A percentile compares a stretch with the other conserved stretches of the same genome.
Evolutionary conservation across 2,113 vertebrate species (phyloP).

Genomic region (Nothocercus julius): DNA sequence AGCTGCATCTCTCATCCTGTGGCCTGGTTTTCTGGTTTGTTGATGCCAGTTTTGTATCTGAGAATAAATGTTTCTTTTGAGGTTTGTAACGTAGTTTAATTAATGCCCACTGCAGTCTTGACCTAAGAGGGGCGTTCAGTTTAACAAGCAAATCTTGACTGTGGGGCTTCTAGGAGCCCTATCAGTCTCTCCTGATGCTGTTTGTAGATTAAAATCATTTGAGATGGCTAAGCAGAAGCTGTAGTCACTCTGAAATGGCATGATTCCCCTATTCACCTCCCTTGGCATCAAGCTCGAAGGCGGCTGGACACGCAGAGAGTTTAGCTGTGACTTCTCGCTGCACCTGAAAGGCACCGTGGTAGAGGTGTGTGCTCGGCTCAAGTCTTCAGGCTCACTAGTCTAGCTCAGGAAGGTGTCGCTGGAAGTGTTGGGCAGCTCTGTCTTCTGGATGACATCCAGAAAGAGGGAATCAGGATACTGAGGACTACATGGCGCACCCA

Average conservation of each 20-base stretch:
- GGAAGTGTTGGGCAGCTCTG: background rate
- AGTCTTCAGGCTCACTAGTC: background rate
- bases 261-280: background rate
- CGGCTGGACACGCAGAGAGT: background rate
- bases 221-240: background rate
- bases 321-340: background rate
- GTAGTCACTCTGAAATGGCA: background rate
- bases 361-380: background rate
- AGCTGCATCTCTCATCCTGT: background rate
- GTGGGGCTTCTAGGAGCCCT: background rate
- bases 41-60: background rate
- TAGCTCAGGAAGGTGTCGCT: background rate
- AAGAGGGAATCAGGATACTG: background rate
- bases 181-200: background rate
- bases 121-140: background rate
- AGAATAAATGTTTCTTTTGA: background rate
- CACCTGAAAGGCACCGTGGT: background rate
- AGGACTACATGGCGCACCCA: background rate
- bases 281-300: background rate
- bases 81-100: background rate
- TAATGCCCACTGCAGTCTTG: background rate
- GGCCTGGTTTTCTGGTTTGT: background rate
- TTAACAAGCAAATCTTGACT: conserved; percentile 2
- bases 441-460: background rate
- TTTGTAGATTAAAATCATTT: conserved; percentile 2